phyloP scores from a whole-genome alignment of 2,113 vertebrate genomes.

The Callipepla californica region DNA sequence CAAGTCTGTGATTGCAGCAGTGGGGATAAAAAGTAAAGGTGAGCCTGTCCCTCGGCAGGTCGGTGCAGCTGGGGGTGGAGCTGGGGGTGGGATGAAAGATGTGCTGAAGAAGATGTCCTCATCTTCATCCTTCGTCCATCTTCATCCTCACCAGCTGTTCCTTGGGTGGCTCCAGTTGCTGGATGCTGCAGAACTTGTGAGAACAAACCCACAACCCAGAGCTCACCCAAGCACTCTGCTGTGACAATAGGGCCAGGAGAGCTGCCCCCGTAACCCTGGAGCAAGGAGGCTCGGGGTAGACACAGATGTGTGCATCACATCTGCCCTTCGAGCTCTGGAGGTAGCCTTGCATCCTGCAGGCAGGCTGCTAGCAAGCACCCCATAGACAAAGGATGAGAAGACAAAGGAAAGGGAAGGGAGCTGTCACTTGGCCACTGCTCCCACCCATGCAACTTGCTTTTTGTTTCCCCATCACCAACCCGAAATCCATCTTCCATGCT shows the following conservation, averaged over 20 bases:
- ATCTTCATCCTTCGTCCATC: rapidly evolving
- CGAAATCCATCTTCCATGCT: constrained; percentile 61
- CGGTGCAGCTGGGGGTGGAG: neutral
- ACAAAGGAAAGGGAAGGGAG: constrained; percentile 37
- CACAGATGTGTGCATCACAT: neutral
- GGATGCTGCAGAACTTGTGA: neutral
- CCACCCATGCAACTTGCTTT: constrained; percentile 8
- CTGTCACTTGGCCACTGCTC: neutral
- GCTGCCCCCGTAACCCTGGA: neutral
- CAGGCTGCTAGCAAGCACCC: neutral
- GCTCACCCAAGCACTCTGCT: rapidly evolving
- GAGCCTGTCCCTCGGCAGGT: neutral
- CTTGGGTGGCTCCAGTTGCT: neutral
- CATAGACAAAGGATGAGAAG: neutral
- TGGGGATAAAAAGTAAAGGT: neutral
- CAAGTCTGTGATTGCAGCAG: neutral
- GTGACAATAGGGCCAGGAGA: rapidly evolving
- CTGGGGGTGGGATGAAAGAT: rapidly evolving
- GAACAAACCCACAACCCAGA: neutral
- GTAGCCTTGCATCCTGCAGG: neutral
- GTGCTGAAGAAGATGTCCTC: neutral
- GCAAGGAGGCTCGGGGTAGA: neutral
- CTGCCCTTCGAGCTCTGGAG: neutral
- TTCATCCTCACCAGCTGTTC: neutral
- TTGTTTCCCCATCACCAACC: constrained; percentile 62